Base-by-base conservation (phyloP, 1,140 invertebrate species). In the Steinernema khuongi region DNA sequence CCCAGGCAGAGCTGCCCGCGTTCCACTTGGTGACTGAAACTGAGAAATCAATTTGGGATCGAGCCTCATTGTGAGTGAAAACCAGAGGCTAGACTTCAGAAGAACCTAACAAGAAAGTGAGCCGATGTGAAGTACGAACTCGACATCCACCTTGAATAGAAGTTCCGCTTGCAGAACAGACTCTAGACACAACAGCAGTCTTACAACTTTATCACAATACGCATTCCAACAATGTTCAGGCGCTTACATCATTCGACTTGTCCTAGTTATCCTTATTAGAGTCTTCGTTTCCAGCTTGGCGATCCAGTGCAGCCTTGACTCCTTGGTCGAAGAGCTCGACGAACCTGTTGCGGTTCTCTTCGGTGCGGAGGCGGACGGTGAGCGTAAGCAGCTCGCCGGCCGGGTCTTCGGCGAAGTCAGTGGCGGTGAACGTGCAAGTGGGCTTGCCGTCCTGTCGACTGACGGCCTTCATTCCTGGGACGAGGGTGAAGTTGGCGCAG, bases 401-500 rank as follows among this genome's bases (percentile, higher is more conserved):
- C 7, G 36, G 36, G 36, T 41, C n/a, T n/a, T 41, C 36, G 36
- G 36, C 7, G 36, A 41, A 41, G n/a, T 41, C 36, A 7, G 36
- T 41, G 36, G 36, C 36, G 36, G 36, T 11, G 36, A 41, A 41
- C 36, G n/a, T 41, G 36, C 36, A 41, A 7, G n/a, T n/a, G 7
- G 36, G 36, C 36, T 41, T 41, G n/a, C 7, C 7, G 36, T 41
- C n/a, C 7, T 41, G 7, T 7, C 36, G 36, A 7, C 7, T 41
- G 36, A 41, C 36, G 36, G n/a, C n/a, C 7, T 7, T 41, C 36
- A 41, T 41, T 41, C 36, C 36, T n/a, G 36, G 36, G 36, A 41
- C 77, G 32, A 87, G 80, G 14, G 77, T 77, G 78, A 87, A 86
- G 79, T 88, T 88, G 29, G 85, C 85, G 76, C 87, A 88, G 0